A percentile compares a stretch with the other conserved stretches of the same genome.
phyloP scores from a whole-genome alignment of 1,140 invertebrate species.

The Parapsyche elsis region DNA sequence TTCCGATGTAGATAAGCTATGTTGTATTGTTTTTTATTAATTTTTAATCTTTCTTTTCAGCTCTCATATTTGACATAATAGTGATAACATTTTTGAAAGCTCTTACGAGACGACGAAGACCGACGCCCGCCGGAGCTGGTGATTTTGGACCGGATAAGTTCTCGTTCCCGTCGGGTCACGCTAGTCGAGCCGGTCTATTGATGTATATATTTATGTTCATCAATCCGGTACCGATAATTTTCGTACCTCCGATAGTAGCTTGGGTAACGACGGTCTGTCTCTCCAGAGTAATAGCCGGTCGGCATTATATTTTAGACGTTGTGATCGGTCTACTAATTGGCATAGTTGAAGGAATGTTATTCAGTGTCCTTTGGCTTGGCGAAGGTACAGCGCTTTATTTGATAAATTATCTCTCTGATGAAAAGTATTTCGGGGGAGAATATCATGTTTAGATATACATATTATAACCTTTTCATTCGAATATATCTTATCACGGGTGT shows the following conservation, averaged over 20 bases:
- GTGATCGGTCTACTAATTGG: constrained; percentile 80
- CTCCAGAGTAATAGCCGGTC: constrained; percentile 78
- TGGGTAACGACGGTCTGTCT: constrained; percentile 82
- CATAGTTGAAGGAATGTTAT: constrained; percentile 75
- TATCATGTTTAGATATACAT: constrained; percentile 54
- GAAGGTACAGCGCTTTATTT: constrained; percentile 61
- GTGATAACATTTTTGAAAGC: constrained; percentile 86
- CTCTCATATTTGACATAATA: constrained; percentile 87
- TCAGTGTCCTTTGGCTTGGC: constrained; percentile 77
- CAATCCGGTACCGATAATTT: constrained; percentile 72
- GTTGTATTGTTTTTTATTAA: background rate
- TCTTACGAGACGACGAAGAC: constrained; percentile 78
- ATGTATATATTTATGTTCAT: constrained; percentile 76
- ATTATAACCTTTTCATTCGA: no score
- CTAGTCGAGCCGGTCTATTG: constrained; percentile 85
- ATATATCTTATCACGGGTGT: no score
- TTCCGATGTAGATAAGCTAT: no score
- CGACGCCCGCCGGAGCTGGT: constrained; percentile 74
- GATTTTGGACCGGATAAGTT: constrained; percentile 83
- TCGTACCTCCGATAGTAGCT: constrained; percentile 72
- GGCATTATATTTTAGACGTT: constrained; percentile 92
- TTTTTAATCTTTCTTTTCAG: constrained; percentile 76
- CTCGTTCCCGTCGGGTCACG: constrained; percentile 96
- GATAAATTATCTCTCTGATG: constrained; percentile 61
- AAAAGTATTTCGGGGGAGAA: constrained; percentile 49